These are phyloP conservation scores for Pardosa pseudoannulata DNA, from an alignment of 2,888 invertebrate genomes.

Conservation along the genomic window DNA sequence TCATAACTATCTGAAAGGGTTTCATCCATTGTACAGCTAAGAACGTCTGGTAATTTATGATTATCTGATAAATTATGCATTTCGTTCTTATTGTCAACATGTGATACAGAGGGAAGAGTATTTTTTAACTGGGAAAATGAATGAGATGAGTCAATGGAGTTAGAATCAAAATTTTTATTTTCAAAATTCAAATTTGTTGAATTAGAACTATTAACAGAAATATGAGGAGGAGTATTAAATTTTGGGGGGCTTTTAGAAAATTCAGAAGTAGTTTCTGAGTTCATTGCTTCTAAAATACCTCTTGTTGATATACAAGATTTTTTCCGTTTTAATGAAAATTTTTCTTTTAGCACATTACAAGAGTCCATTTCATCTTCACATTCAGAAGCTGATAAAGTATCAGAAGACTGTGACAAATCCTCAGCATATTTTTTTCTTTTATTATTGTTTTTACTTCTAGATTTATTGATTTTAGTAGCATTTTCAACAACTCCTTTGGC, in stretches of 20 bases:
- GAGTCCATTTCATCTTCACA: conserved; percentile 31
- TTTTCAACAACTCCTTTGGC: not conserved
- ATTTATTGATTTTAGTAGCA: not conserved
- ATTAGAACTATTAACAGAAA: not conserved
- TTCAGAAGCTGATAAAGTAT: conserved; percentile 52
- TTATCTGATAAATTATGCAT: not conserved
- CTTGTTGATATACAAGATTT: too few species aligned
- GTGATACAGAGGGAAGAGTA: not conserved
- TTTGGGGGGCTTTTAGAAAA: too few species aligned
- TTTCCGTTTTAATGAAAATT: too few species aligned
- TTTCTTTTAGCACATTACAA: not conserved
- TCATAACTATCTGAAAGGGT: not conserved
- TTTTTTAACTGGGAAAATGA: not conserved
- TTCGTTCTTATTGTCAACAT: not conserved
- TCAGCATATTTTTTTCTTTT: conserved; percentile 14
- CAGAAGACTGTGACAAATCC: conserved; percentile 21
- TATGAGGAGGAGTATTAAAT: too few species aligned
- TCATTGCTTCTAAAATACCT: too few species aligned
- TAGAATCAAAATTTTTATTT: not conserved
- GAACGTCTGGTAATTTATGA: not conserved
- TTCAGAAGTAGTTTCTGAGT: too few species aligned
- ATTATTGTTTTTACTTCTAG: conserved; percentile 5
- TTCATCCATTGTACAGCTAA: not conserved
- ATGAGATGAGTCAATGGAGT: not conserved
- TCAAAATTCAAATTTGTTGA: not conserved